phyloP scores from a whole-genome alignment of 2,888 invertebrate genomes.

The Sarcophaga subvicina region DNA sequence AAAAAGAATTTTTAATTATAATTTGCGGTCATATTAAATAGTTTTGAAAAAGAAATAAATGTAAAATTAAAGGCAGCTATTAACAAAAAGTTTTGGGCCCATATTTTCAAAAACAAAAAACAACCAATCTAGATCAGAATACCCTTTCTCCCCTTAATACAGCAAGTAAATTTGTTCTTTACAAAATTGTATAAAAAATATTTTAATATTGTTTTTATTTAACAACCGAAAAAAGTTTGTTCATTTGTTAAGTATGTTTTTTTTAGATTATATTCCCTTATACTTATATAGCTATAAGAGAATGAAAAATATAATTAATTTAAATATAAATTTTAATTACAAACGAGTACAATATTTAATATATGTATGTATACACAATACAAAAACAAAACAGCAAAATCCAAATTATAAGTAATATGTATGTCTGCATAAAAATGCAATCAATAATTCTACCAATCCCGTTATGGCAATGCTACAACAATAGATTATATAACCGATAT shows the following conservation, averaged over 20 bases:
- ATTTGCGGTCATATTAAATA: no score
- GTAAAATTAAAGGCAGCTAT: no score
- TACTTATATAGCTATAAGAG: not conserved
- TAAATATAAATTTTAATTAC: not conserved
- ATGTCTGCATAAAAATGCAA: not conserved
- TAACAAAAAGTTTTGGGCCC: no score
- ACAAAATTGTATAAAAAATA: not conserved
- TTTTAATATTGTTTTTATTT: not conserved
- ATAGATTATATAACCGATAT: not conserved
- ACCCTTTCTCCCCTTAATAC: no score
- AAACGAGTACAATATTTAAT: not conserved
- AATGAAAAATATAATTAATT: not conserved
- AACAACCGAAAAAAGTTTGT: no score
- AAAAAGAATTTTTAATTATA: no score
- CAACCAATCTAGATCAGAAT: no score
- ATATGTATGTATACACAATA: not conserved
- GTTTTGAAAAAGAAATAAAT: no score
- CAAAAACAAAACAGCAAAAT: not conserved
- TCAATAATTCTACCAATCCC: not conserved
- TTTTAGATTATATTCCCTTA: no score
- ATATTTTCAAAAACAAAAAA: no score
- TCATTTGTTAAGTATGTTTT: no score
- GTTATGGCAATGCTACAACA: not conserved
- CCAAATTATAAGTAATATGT: not conserved
- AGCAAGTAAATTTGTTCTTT: no score